Conservation (phyloP, 2,113 vertebrate species). For the Mugil cephalus region DNA sequence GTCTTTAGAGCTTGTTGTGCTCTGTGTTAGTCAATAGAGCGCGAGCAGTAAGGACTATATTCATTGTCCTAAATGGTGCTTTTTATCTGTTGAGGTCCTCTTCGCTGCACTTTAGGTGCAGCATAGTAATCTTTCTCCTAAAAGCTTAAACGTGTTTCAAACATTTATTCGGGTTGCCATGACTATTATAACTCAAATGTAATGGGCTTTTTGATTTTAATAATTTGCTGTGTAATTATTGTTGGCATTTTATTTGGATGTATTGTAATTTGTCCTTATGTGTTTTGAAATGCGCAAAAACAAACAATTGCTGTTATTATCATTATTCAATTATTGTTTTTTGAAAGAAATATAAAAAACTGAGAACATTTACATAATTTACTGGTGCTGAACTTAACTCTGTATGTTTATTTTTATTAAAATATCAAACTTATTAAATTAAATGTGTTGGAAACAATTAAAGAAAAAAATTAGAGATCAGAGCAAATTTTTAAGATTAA, state of each 20-base stretch:
- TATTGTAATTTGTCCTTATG: neutral
- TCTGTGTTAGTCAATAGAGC: slow-evolving; percentile 4
- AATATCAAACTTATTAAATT: neutral
- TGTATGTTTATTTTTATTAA: neutral
- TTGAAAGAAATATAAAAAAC: neutral
- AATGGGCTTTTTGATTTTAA: neutral
- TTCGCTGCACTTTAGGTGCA: neutral
- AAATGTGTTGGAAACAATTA: too few relatives aligned
- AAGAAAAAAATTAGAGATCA: neutral
- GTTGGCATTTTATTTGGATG: neutral
- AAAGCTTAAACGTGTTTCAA: neutral
- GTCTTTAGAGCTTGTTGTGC: slow-evolving; percentile 36
- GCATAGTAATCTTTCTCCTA: neutral
- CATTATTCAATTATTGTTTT: neutral
- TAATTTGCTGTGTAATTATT: neutral
- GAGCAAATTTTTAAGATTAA: neutral
- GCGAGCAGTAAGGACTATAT: slow-evolving; percentile 1
- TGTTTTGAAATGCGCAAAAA: neutral
- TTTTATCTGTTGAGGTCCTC: slow-evolving; percentile 15
- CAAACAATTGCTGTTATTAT: neutral
- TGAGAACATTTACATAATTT: neutral
- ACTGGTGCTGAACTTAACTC: neutral
- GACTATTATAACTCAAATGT: neutral
- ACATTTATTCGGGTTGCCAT: neutral
- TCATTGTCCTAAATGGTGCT: slow-evolving; percentile 6